Evolutionary conservation across 2,797 vertebrate species (phyloP).

Genomic region (Pangasius macronema): DNA sequence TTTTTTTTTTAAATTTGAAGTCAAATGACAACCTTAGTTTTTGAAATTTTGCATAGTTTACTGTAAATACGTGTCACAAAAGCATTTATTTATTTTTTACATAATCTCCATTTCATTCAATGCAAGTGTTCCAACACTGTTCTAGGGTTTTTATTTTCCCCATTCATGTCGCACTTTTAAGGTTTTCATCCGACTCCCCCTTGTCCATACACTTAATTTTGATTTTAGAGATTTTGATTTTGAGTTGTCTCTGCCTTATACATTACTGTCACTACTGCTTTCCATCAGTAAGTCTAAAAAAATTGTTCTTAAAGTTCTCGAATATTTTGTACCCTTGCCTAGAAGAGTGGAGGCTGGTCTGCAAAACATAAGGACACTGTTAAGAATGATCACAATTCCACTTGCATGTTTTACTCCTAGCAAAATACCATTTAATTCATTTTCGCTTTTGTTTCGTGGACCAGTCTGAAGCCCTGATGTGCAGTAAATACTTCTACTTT

Average conservation of each 20-base stretch:
- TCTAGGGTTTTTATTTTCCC: no score
- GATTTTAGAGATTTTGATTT: no score
- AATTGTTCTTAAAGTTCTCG: no score
- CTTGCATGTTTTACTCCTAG: neutral
- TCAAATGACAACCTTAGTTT: neutral
- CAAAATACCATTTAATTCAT: neutral
- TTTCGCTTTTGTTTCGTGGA: neutral
- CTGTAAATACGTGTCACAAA: no score
- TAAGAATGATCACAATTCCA: neutral
- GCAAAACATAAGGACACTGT: neutral
- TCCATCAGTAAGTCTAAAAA: neutral
- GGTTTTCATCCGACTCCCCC: no score
- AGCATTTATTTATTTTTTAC: no score
- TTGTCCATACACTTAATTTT: no score
- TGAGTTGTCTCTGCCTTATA: no score
- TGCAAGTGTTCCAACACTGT: no score
- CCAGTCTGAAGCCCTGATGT: neutral
- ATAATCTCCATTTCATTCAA: no score
- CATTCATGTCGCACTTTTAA: neutral
- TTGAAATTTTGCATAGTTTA: no score
- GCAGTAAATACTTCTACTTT: neutral
- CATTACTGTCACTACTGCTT: neutral
- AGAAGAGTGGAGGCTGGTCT: neutral
- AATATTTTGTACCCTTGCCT: neutral
- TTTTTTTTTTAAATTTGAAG: neutral